A percentile compares a stretch with the other conserved stretches of the same genome.
Evolutionary conservation across 92 coral and sea anemone genomes (phyloP).

Genomic region (Muricea muricata): DNA sequence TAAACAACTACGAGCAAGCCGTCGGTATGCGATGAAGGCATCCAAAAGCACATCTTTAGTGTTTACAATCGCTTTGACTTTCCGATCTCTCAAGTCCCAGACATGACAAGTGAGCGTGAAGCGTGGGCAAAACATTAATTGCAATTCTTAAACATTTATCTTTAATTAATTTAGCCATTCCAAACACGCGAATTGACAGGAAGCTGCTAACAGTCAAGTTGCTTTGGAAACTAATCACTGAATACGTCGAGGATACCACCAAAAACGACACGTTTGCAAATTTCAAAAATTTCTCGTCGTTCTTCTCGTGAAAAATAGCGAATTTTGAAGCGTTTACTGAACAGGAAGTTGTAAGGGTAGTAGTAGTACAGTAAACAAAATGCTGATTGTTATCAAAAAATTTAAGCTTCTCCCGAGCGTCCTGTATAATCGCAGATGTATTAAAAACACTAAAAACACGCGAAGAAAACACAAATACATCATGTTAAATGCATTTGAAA

Average conservation of each 20-base stretch:
- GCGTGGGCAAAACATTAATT: background rate
- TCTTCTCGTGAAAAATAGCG: background rate
- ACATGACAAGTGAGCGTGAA: constrained; percentile 10
- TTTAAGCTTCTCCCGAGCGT: background rate
- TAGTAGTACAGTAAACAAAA: background rate
- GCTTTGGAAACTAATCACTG: background rate
- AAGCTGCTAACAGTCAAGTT: background rate
- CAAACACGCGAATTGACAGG: constrained; percentile 22
- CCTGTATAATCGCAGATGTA: background rate
- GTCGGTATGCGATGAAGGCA: too few relatives aligned
- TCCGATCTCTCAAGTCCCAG: constrained; percentile 3
- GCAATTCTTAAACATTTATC: constrained; percentile 37
- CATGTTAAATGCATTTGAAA: background rate
- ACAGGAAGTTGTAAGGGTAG: background rate
- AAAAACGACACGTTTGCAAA: background rate
- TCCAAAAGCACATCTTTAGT: background rate
- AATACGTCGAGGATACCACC: background rate
- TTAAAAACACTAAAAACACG: too few relatives aligned
- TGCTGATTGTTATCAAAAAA: constrained; percentile 6
- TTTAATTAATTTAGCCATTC: constrained; percentile 30
- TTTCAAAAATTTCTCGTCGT: background rate
- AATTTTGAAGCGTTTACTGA: background rate
- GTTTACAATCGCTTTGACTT: background rate
- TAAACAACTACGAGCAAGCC: too few relatives aligned
- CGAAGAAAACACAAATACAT: background rate